Conservation (phyloP, 2,797 vertebrate species). For the Enoplosus armatus region DNA sequence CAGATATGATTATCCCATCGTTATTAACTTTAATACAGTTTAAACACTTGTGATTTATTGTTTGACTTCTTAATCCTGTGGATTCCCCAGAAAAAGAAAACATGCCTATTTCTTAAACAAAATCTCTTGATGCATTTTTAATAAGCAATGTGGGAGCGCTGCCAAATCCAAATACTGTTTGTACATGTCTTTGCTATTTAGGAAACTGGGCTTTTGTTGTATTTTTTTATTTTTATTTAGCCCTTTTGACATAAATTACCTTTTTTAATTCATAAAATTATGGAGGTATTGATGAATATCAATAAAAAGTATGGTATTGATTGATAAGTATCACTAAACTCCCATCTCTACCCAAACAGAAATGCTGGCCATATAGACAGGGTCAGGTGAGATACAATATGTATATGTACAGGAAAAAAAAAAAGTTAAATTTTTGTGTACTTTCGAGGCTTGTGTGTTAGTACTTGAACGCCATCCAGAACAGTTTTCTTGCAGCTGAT, state of each 20-base stretch:
- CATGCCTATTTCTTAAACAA: not conserved
- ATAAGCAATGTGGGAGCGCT: not conserved
- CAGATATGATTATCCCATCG: not conserved
- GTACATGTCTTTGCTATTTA: not conserved
- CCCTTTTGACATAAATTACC: not conserved
- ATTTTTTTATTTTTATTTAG: not conserved
- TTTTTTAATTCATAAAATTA: not conserved
- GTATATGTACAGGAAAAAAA: conserved; percentile 7
- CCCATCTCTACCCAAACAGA: not conserved
- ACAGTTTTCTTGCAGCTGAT: conserved; percentile 79
- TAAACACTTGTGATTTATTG: not conserved
- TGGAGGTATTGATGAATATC: not conserved
- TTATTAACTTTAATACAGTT: not conserved
- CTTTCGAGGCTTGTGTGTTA: conserved; percentile 58
- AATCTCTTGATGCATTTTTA: not conserved
- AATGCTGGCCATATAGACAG: not conserved
- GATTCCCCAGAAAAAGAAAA: not conserved
- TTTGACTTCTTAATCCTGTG: not conserved
- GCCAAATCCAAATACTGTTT: not conserved
- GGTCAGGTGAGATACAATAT: conserved; percentile 22
- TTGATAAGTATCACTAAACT: not conserved
- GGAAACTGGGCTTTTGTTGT: not conserved
- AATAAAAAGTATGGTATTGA: not conserved
- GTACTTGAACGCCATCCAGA: conserved; percentile 68
- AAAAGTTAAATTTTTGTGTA: conserved; percentile 13